Percentiles rank a stretch among this genome's conserved stretches.
Evolutionary conservation across 2,113 vertebrate genomes (phyloP).

Genomic region (Falcunculus frontatus): DNA sequence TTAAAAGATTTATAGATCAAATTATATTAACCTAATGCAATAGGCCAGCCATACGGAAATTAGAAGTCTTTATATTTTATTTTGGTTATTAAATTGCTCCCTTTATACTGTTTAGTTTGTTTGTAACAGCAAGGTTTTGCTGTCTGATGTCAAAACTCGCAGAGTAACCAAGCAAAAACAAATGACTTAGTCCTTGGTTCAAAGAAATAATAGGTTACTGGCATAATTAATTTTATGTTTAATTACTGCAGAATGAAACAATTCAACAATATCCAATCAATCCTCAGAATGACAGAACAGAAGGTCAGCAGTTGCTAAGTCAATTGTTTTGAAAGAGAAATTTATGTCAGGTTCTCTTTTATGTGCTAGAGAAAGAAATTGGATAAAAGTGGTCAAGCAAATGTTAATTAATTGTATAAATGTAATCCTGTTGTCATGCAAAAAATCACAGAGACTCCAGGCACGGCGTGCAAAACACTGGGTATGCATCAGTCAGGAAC

Average conservation of each 20-base stretch:
- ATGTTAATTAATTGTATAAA: constrained; percentile 81
- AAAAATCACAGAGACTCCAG: constrained; percentile 64
- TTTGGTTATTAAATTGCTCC: constrained; percentile 72
- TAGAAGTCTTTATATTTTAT: constrained; percentile 72
- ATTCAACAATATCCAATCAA: constrained; percentile 83
- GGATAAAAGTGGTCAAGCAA: constrained; percentile 82
- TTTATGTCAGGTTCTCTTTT: constrained; percentile 80
- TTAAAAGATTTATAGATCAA: constrained; percentile 78
- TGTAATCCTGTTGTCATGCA: constrained; percentile 70
- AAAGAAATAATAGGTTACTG: constrained; percentile 80
- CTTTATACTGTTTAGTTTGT: constrained; percentile 68
- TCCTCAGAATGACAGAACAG: constrained; percentile 77
- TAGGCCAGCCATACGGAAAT: constrained; percentile 76
- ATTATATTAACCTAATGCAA: constrained; percentile 78
- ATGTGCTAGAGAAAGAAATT: constrained; percentile 80
- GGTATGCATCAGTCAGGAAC: neutral
- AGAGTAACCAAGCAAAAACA: constrained; percentile 75
- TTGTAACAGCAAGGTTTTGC: constrained; percentile 62
- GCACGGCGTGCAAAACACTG: neutral
- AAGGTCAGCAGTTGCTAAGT: constrained; percentile 84
- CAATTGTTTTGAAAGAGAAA: constrained; percentile 84
- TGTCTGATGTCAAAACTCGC: constrained; percentile 66
- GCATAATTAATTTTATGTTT: constrained; percentile 86
- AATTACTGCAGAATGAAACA: constrained; percentile 84
- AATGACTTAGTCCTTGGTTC: constrained; percentile 79